Evolutionary conservation across 2,113 vertebrate species (phyloP).

Genomic region (Chloropsis hardwickii): DNA sequence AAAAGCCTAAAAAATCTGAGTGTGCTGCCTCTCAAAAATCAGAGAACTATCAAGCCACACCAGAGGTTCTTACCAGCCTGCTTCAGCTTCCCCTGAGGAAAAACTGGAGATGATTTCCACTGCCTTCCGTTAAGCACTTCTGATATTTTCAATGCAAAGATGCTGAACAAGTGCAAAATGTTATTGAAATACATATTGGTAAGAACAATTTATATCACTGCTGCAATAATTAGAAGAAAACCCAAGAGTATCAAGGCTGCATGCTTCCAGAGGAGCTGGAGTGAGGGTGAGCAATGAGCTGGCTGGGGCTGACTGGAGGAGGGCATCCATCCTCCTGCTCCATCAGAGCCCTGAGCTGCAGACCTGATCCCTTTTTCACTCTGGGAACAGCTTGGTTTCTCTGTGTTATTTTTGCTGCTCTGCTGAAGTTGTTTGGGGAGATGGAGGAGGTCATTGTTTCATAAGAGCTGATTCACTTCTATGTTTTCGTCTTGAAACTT

Average conservation of each 20-base stretch:
- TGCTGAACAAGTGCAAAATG: background rate
- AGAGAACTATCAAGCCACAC: background rate
- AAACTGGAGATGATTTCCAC: background rate
- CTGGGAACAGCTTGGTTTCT: background rate
- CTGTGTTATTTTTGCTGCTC: background rate
- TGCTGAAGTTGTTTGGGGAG: background rate
- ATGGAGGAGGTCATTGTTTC: background rate
- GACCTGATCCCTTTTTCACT: background rate
- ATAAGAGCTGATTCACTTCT: background rate
- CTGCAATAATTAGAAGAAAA: background rate
- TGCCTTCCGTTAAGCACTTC: background rate
- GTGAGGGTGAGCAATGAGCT: background rate
- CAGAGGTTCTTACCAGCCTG: background rate
- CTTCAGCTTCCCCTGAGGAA: background rate
- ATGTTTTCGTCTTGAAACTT: background rate
- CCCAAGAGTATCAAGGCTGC: background rate
- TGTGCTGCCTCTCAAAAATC: background rate
- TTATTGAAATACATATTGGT: background rate
- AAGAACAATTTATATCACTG: background rate
- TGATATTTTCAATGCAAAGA: background rate
- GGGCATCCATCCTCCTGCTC: background rate
- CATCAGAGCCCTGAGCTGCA: background rate
- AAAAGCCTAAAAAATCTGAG: background rate
- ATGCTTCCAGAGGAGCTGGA: background rate
- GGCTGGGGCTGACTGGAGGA: background rate